These are phyloP conservation scores for Tapirus terrestris DNA, from an alignment of 2,113 vertebrate species.

Conservation along the genomic window DNA sequence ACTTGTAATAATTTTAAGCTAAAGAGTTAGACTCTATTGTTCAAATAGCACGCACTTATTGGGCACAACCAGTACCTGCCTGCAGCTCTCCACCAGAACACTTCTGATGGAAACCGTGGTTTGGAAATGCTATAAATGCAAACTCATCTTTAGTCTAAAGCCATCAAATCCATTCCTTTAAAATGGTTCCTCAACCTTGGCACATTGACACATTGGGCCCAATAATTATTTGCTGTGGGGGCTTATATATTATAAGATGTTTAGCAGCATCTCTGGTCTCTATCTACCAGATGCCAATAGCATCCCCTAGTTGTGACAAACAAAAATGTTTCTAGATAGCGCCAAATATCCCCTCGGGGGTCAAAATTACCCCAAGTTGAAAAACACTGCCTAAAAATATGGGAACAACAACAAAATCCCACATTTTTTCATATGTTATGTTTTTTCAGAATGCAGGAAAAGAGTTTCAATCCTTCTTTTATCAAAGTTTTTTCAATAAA, in stretches of 20 bases:
- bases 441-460: conserved; percentile 38
- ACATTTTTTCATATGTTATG: not conserved
- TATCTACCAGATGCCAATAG: not conserved
- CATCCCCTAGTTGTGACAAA: not conserved
- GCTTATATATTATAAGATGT: accelerated
- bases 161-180: not conserved
- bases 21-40: conserved; percentile 53
- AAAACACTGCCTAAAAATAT: not conserved
- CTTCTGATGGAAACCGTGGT: not conserved
- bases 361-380: not conserved
- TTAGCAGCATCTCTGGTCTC: not conserved
- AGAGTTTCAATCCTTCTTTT: not conserved
- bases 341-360: not conserved
- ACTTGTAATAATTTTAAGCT: conserved; percentile 68
- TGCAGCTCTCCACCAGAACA: not conserved
- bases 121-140: conserved; percentile 16
- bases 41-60: not conserved
- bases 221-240: not conserved
- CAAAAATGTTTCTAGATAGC: not conserved
- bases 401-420: not conserved
- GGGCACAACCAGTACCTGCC: not conserved
- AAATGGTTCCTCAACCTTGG: not conserved
- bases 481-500: not conserved
- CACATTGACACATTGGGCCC: not conserved
- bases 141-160: not conserved